Conservation (phyloP, 1,140 invertebrate genomes). For the Drosophila tristis region DNA sequence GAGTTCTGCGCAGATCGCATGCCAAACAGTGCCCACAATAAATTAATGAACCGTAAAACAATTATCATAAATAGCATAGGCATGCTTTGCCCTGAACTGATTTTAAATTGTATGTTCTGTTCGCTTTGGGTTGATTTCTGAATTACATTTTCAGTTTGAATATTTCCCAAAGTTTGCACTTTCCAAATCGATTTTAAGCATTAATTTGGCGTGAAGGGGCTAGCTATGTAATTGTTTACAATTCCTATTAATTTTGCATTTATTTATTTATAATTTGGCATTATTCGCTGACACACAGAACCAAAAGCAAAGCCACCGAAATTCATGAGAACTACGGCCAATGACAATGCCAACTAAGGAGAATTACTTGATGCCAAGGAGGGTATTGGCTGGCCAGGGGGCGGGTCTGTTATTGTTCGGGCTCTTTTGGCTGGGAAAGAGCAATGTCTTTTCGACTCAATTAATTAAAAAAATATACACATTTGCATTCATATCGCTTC, state of each 20-base stretch:
- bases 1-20: constrained; percentile 49
- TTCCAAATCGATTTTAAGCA: constrained; percentile 25
- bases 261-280: constrained; percentile 49
- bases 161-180: constrained; percentile 39
- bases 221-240: constrained; percentile 35
- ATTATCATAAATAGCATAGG: constrained; percentile 70
- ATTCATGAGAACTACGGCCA: constrained; percentile 51
- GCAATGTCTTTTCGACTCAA: constrained; percentile 18
- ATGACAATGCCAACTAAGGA: constrained; percentile 28
- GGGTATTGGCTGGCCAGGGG: constrained; percentile 8
- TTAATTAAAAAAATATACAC: constrained; percentile 44
- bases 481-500: constrained; percentile 24
- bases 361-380: constrained; percentile 17
- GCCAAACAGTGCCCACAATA: constrained; percentile 62
- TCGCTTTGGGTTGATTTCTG: neutral
- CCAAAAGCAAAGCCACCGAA: constrained; percentile 15
- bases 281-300: constrained; percentile 51
- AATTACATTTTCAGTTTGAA: constrained; percentile 18
- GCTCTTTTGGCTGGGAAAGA: neutral
- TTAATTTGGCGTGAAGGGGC: constrained; percentile 5
- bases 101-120: constrained; percentile 38
- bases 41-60: constrained; percentile 76
- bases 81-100: constrained; percentile 68
- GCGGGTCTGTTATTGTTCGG: no score
- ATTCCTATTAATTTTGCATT: constrained; percentile 69